Evolutionary conservation across 1,140 invertebrate species (phyloP), one percentile per base, ranked within the genome.

Genomic region (Drosophila pruinosa): DNA sequence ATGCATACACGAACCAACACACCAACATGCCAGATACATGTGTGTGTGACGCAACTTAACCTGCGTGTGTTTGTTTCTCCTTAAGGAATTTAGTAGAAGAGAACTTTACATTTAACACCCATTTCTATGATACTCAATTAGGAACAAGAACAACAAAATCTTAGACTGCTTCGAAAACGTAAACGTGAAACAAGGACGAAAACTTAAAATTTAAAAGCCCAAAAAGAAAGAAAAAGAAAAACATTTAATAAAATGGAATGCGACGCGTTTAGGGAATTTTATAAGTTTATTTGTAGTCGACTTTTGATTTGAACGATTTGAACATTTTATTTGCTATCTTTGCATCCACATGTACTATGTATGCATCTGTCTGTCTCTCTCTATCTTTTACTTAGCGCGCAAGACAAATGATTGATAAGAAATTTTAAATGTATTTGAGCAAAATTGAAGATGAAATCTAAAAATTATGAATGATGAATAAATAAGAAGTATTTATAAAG

Each of bases 241-340:
- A 26, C 26, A 26, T 34, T n/a, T 31, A 63, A n/a, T n/a, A n/a
- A n/a, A 80, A 72, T 58, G 56, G 50, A 72, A 68, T 71, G 63
- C 71, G 83, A 88, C 83, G 88, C 83, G 72, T 89, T 88, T 88
- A 88, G 83, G 83, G 83, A 88, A 88, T 83, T 88, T 83, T 83
- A 54, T 67, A 69, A 71, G 70, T 41, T 64, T 54, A 36, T 75
- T 56, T 67, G 69, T 74, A 15, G 8, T 63, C 47, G 7, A 10
- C 58, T 39, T 41, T n/a, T 53, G 10, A 17, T 43, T 21, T 34
- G 2, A 28, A 15, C 3, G 3, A 15, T 57, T 28, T 78, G 45
- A 34, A 69, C 69, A 53, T 36, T 63, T 54, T 72, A 75, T 69
- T 54, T 52, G 58, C 64, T 61, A 26, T 41, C 50, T 39, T 65